phyloP scores from a whole-genome alignment of 2,888 invertebrate genomes.

The Troglohyphantes excavatus region DNA sequence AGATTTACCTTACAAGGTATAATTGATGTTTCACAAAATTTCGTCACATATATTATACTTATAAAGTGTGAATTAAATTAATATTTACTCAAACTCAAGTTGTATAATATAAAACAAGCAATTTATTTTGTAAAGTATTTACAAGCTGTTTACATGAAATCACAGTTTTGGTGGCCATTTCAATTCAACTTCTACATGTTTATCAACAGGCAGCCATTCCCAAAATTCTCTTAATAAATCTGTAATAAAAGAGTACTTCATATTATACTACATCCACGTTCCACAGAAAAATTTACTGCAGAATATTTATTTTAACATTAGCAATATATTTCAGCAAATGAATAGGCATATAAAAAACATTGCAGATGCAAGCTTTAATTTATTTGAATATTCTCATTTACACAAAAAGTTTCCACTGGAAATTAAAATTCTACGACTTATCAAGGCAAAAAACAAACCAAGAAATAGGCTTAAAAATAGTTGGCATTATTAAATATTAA shows the following conservation, averaged over 20 bases:
- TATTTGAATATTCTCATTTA: not conserved
- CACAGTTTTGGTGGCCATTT: constrained; percentile 71
- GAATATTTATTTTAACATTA: not conserved
- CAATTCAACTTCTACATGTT: constrained; percentile 64
- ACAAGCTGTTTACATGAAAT: not conserved
- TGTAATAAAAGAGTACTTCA: constrained; percentile 30
- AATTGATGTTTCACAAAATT: no score
- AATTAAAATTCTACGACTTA: no score
- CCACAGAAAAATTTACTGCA: not conserved
- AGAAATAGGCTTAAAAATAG: no score
- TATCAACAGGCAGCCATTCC: constrained; percentile 76
- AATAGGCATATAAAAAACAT: not conserved
- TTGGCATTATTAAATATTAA: no score
- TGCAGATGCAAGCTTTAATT: not conserved
- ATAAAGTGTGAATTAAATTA: no score
- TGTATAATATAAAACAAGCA: not conserved
- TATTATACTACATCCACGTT: not conserved
- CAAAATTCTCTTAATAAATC: constrained; percentile 79
- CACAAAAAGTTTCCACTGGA: no score
- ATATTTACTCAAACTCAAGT: no score
- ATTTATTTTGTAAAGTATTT: not conserved
- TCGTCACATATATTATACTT: no score
- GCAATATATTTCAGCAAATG: not conserved
- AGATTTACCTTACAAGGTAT: no score
- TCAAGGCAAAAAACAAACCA: no score